phyloP scores from a whole-genome alignment of 1,140 invertebrate genomes.

The Rhyacophila brunnea region DNA sequence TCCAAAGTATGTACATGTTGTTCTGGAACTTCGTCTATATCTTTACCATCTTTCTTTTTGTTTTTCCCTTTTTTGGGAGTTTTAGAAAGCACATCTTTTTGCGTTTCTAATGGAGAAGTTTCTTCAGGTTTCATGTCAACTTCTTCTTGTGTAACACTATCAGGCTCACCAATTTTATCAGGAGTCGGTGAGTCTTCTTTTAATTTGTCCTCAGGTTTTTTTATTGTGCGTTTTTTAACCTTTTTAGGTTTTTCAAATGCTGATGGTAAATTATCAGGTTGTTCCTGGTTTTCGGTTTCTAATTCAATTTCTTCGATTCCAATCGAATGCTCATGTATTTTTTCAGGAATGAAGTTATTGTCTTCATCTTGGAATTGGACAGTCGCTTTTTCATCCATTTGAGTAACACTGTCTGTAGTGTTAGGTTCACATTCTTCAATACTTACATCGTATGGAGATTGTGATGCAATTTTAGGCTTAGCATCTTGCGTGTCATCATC shows the following conservation, averaged over 20 bases:
- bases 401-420: constrained; percentile 2
- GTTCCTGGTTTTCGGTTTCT: constrained; percentile 36
- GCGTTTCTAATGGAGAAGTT: neutral
- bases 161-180: neutral
- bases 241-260: neutral
- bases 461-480: constrained; percentile 19
- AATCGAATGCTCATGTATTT: constrained; percentile 10
- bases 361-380: constrained; percentile 35
- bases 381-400: constrained; percentile 17
- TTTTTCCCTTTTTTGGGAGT: neutral
- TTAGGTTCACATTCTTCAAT: constrained; percentile 30
- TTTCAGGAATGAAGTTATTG: constrained; percentile 25
- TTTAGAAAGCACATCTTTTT: neutral
- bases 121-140: constrained; percentile 6
- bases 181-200: neutral
- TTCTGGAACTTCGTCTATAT: neutral
- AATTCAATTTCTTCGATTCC: constrained; percentile 36
- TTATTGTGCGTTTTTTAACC: neutral
- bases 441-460: constrained; percentile 13
- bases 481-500: constrained; percentile 40
- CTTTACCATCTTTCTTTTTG: neutral
- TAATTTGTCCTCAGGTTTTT: neutral
- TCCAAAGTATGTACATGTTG: neutral
- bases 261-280: constrained; percentile 32
- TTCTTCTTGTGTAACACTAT: constrained; percentile 26